Evolutionary conservation across 1,140 invertebrate genomes (phyloP), one percentile per base, ranked within the genome.

Genomic region (Leptoteleia sp.): DNA sequence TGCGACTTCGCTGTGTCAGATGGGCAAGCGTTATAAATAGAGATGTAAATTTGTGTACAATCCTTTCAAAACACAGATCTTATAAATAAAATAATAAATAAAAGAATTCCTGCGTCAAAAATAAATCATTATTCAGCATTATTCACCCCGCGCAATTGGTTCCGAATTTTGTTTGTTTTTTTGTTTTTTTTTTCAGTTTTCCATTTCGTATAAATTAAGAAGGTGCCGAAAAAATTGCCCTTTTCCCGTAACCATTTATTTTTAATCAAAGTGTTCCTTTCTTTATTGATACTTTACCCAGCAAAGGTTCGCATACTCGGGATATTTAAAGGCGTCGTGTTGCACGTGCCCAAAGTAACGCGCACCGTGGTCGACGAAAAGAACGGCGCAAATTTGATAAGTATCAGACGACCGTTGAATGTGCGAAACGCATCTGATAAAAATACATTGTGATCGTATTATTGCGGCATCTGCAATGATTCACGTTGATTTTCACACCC

Each of bases 21-120:
- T 65, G 33, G 55, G 17, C 15, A 43, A 31, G 31, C 11, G 43
- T 43, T 76, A 76, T 67, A 67, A 76, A 76, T 76, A 76, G 52
- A 12, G 27, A 47, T 64, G 50, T 57, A 50, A 65, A 65, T 64
- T 57, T 76, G 62, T 76, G 38, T 76, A 76, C 61, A 67, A 68
- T 72, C 22, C 48, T 55, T 55, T 59, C 31, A 72, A 72, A 64
- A 64, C 68, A 64, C n/a, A n/a, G 64, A 62, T 64, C 22, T 47
- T 38, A 37, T 50, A 59, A 67, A 67, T 50, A 67, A 57, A 48
- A 59, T 59, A 70, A 70, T 59, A 70, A 70, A 70, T 48, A 48
- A 47, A 47, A 12, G 65, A 12, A 27, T 17, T 12, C n/a, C 25
- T 35, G 16, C 1, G 17, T 2, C 13, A 31, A 55, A 76, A 76